Evolutionary conservation across 2,797 vertebrate genomes (phyloP).

Genomic region (Acanthopagrus latus): DNA sequence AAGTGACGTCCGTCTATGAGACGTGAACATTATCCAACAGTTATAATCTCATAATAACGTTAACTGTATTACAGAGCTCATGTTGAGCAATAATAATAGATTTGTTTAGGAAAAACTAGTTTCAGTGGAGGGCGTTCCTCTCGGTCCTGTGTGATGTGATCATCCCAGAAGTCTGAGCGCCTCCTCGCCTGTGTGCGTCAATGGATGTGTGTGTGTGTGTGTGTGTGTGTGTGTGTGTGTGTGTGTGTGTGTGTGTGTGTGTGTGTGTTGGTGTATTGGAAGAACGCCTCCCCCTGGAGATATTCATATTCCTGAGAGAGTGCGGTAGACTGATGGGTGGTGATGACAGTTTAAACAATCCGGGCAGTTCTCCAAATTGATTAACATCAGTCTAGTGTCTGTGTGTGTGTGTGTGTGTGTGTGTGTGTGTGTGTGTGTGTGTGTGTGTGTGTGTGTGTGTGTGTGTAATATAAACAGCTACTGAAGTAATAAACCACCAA

Average conservation of each 20-base stretch:
- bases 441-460: conserved; percentile 40
- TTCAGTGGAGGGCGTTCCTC: conserved; percentile 9
- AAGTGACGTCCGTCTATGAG: accelerated
- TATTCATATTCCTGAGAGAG: conserved; percentile 69
- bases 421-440: conserved; percentile 30
- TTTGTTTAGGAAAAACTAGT: not conserved
- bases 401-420: conserved; percentile 38
- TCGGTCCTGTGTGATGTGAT: conserved; percentile 26
- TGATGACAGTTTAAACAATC: conserved; percentile 76
- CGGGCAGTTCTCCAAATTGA: conserved; percentile 76
- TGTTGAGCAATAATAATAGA: not conserved
- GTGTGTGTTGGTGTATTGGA: conserved; percentile 51
- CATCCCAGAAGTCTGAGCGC: conserved; percentile 1
- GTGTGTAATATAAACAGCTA: conserved; percentile 66
- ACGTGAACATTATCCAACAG: not conserved
- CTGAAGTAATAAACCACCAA: conserved; percentile 70
- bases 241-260: conserved; percentile 42
- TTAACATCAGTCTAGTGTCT: conserved; percentile 66
- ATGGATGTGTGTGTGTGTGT: conserved; percentile 36
- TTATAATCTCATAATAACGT: not conserved
- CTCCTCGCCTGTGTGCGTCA: not conserved
- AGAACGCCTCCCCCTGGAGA: conserved; percentile 63
- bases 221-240: conserved; percentile 32
- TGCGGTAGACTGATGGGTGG: conserved; percentile 71
- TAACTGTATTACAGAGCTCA: not conserved